Evolutionary conservation across 35 echinoderm and acorn worm genomes (phyloP).

Genomic region (Holothuria glaberrima): DNA sequence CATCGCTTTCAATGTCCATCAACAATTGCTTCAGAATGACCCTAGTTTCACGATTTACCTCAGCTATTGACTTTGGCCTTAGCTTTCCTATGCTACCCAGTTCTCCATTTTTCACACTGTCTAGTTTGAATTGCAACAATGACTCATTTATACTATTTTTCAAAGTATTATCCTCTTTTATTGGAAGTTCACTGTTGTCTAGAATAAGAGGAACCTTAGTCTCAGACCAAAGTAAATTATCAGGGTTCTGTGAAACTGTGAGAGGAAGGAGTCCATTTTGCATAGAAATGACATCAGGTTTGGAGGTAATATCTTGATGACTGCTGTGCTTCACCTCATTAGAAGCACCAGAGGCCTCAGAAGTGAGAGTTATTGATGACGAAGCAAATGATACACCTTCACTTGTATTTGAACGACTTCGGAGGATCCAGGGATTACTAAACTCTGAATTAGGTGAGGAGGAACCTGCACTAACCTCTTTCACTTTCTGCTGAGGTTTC

Average conservation of each 20-base stretch:
- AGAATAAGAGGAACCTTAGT: slow-evolving; percentile 31
- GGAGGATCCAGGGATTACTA: slow-evolving; percentile 50
- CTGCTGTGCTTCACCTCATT: slow-evolving; percentile 50
- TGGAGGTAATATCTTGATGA: neutral
- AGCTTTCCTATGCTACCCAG: neutral
- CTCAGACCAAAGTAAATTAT: neutral
- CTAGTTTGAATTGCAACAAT: slow-evolving; percentile 10
- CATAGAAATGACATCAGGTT: slow-evolving; percentile 31
- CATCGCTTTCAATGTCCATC: slow-evolving; percentile 39
- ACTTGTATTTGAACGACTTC: slow-evolving; percentile 60
- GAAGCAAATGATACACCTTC: slow-evolving; percentile 58
- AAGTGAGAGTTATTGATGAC: slow-evolving; percentile 44
- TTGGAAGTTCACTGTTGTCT: slow-evolving; percentile 8
- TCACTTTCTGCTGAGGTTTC: neutral
- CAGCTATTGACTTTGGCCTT: slow-evolving; percentile 45
- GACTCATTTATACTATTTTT: slow-evolving; percentile 31
- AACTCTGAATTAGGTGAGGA: slow-evolving; percentile 40
- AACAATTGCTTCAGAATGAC: slow-evolving; percentile 46
- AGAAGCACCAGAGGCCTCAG: slow-evolving; percentile 48
- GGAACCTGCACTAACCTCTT: neutral
- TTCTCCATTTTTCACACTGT: slow-evolving; percentile 18
- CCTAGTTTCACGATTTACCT: slow-evolving; percentile 54
- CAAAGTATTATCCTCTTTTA: slow-evolving; percentile 27
- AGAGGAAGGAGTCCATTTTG: slow-evolving; percentile 40
- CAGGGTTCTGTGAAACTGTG: neutral